Evolutionary conservation across 2,797 vertebrate species (phyloP).

Genomic region (Tenualosa ilisha): DNA sequence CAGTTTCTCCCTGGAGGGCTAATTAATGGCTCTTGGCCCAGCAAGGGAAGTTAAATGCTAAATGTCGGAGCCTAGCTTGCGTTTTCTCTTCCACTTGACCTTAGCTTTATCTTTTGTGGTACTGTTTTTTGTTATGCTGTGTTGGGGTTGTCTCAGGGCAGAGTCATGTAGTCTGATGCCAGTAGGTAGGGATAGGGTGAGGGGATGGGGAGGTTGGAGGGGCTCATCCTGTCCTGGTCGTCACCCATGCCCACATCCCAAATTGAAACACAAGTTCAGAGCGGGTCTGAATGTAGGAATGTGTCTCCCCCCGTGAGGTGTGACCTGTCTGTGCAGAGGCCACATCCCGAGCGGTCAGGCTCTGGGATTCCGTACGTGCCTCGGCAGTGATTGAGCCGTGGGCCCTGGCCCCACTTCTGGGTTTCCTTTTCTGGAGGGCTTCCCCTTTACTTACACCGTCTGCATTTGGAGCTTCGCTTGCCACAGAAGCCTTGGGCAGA

Average conservation of each 20-base stretch:
- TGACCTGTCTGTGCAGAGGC: neutral
- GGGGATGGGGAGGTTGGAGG: neutral
- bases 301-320: neutral
- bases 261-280: neutral
- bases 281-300: neutral
- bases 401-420: neutral
- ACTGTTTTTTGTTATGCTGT: neutral
- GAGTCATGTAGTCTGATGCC: no score
- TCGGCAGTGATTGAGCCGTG: neutral
- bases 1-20: conserved; percentile 28
- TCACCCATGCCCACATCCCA: neutral
- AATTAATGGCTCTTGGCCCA: conserved; percentile 30
- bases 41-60: conserved; percentile 22
- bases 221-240: neutral
- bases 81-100: neutral
- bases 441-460: conserved; percentile 13
- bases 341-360: neutral
- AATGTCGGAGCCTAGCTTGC: conserved; percentile 7
- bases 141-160: neutral
- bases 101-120: no score
- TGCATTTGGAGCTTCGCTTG: neutral
- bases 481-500: neutral
- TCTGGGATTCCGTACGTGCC: conserved; percentile 24
- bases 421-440: neutral
- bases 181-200: no score